Evolutionary conservation across 2,888 invertebrate species (phyloP).

Genomic region (Iselma pallidipennis): DNA sequence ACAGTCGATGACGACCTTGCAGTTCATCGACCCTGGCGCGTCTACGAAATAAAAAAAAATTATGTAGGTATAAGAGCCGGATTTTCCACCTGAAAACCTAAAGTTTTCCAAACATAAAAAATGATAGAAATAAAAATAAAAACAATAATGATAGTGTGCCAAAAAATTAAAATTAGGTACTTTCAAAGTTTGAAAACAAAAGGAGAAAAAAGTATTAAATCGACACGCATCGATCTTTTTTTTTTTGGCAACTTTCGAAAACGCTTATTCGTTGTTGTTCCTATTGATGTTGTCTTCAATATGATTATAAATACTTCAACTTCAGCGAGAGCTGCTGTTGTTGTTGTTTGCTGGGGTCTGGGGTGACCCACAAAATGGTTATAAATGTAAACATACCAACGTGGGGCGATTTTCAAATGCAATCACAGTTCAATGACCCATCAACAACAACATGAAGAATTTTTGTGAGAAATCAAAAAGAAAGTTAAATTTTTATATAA

Average conservation of each 20-base stretch:
- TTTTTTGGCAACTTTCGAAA: background rate
- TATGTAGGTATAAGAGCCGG: too few species aligned
- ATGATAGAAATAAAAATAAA: background rate
- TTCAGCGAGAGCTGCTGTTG: background rate
- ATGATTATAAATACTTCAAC: too few species aligned
- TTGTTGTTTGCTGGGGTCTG: background rate
- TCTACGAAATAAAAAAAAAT: background rate
- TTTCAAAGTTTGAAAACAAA: background rate
- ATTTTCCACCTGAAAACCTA: background rate
- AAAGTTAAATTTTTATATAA: constrained; percentile 2
- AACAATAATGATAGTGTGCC: background rate
- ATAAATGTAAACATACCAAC: background rate
- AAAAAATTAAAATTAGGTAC: background rate
- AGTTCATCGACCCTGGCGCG: background rate
- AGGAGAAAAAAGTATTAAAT: background rate
- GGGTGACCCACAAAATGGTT: background rate
- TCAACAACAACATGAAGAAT: background rate
- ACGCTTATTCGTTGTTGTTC: background rate
- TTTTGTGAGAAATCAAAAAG: background rate
- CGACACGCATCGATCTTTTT: too few species aligned
- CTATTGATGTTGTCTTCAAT: background rate
- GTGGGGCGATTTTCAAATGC: constrained; percentile 3
- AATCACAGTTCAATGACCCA: background rate
- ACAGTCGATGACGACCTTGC: background rate
- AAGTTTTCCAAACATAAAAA: too few species aligned